Percentiles rank a stretch among this genome's conserved stretches.
These are phyloP conservation scores for Punctoribates punctum DNA, from an alignment of 2,888 invertebrate genomes.

Conservation along the genomic window DNA sequence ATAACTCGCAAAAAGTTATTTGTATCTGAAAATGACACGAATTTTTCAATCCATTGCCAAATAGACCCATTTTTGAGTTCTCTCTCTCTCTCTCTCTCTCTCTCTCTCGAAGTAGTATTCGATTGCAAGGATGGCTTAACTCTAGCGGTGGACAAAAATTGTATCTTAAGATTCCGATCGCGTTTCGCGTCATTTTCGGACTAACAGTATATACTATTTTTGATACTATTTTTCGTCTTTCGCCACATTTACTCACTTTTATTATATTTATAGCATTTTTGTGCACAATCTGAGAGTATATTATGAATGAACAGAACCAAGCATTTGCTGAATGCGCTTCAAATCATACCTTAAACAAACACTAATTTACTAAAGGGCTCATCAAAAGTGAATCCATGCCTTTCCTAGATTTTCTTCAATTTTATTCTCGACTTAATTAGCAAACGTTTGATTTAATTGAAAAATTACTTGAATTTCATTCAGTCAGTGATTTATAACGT, in stretches of 20 bases:
- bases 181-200: neutral
- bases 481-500: neutral
- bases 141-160: neutral
- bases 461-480: neutral
- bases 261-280: slow-evolving; percentile 6
- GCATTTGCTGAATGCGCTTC: neutral
- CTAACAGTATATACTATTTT: neutral
- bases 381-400: neutral
- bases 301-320: neutral
- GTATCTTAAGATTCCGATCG: neutral
- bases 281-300: neutral
- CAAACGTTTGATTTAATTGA: slow-evolving; percentile 6
- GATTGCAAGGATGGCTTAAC: neutral
- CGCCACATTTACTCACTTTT: slow-evolving; percentile 6
- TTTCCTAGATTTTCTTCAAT: neutral
- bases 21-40: neutral
- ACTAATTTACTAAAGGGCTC: neutral
- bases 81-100: too few relatives aligned
- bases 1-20: slow-evolving; percentile 15
- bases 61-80: neutral
- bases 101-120: too few relatives aligned
- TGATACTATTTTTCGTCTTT: neutral
- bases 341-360: neutral
- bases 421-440: neutral
- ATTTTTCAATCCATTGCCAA: neutral